These are phyloP conservation scores for Tachysurus fulvidraco DNA, from an alignment of 2,113 vertebrate genomes.

Conservation along the genomic window DNA sequence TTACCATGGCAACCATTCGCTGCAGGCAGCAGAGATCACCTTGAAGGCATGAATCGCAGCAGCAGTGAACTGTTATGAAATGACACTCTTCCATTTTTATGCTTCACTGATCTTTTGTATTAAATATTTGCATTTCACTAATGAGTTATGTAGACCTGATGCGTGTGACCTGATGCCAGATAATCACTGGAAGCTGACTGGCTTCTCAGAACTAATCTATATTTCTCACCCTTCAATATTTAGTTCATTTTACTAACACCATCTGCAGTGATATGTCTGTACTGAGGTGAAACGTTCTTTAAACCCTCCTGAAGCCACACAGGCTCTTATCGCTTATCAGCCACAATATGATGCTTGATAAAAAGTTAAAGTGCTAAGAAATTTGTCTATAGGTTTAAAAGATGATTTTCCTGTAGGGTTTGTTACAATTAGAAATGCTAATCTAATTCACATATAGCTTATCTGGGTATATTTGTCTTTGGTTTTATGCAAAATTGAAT, in stretches of 20 bases:
- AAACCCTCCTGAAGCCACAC: background rate
- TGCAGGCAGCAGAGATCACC: slow-evolving; percentile 35
- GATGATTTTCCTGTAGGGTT: background rate
- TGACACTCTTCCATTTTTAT: background rate
- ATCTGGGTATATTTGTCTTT: background rate
- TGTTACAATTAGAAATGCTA: background rate
- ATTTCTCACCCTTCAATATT: background rate
- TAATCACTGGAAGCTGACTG: background rate
- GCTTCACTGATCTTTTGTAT: background rate
- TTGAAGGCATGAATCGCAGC: slow-evolving; percentile 23
- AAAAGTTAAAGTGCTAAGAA: background rate
- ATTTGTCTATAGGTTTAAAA: background rate
- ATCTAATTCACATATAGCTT: background rate
- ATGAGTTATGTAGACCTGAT: background rate
- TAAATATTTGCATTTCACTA: background rate
- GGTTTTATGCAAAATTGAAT: background rate
- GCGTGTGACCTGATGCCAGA: background rate
- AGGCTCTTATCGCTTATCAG: background rate
- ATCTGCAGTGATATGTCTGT: background rate
- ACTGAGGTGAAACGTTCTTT: background rate
- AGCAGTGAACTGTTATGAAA: background rate
- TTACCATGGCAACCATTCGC: slow-evolving; percentile 46
- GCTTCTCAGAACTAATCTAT: background rate
- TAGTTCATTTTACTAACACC: background rate
- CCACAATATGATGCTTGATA: background rate